Evolutionary conservation across 2,888 invertebrate genomes (phyloP).

Genomic region (Drosophila trichaetosa): DNA sequence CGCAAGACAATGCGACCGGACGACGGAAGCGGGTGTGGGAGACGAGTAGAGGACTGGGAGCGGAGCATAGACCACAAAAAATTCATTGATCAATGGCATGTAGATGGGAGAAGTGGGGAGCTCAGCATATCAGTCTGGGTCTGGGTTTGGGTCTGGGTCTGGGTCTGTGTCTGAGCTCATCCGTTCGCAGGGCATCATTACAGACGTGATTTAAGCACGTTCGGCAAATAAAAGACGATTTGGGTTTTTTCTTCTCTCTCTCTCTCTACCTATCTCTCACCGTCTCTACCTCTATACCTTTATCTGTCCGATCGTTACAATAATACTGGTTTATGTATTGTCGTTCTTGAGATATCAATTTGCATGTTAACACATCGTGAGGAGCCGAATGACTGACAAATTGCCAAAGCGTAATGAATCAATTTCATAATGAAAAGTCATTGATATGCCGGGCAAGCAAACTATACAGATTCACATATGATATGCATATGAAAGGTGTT

Average conservation of each 20-base stretch:
- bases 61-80: constrained; percentile 54
- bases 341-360: constrained; percentile 62
- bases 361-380: constrained; percentile 71
- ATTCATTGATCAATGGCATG: constrained; percentile 62
- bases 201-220: constrained; percentile 59
- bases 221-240: constrained; percentile 47
- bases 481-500: not conserved
- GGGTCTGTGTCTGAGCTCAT: constrained; percentile 26
- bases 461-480: not conserved
- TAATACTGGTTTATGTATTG: constrained; percentile 33
- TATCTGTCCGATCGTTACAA: constrained; percentile 42
- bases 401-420: constrained; percentile 51
- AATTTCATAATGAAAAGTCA: constrained; percentile 39
- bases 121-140: not conserved
- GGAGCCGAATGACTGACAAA: constrained; percentile 59
- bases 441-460: constrained; percentile 24
- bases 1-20: constrained; percentile 42
- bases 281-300: not conserved
- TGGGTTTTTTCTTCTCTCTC: constrained; percentile 17
- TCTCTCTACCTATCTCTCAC: constrained; percentile 6
- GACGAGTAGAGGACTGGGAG: not conserved
- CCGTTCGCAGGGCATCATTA: constrained; percentile 58
- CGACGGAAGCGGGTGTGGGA: constrained; percentile 21
- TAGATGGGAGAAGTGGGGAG: constrained; percentile 8
- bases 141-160: not conserved